These are phyloP conservation scores for Myodes glareolus DNA, from an alignment of 2,113 vertebrate species.

Conservation along the genomic window DNA sequence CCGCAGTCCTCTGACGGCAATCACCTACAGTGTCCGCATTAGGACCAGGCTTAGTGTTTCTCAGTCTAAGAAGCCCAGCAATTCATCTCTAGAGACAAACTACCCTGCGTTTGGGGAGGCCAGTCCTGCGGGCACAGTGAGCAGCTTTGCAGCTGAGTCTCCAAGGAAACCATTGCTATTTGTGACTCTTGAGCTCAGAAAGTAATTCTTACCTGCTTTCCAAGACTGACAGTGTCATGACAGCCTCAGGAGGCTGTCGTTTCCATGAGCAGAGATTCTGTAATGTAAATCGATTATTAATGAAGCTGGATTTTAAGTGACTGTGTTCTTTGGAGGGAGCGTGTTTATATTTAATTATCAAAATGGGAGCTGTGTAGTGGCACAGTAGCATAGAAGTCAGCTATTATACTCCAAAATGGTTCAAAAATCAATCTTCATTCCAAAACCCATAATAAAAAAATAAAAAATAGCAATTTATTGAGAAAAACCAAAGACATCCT, in stretches of 20 bases:
- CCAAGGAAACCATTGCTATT: slow-evolving; percentile 88
- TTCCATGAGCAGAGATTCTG: slow-evolving; percentile 69
- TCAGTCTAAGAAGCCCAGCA: neutral
- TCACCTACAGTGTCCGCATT: neutral
- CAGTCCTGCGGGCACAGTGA: slow-evolving; percentile 45
- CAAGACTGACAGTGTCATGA: slow-evolving; percentile 86
- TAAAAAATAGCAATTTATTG: slow-evolving; percentile 79
- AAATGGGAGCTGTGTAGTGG: slow-evolving; percentile 71
- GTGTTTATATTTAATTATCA: slow-evolving; percentile 83
- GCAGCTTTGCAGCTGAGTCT: slow-evolving; percentile 79
- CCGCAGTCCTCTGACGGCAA: neutral
- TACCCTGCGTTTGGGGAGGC: slow-evolving; percentile 43
- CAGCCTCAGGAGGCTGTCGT: slow-evolving; percentile 81
- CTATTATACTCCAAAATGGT: slow-evolving; percentile 70
- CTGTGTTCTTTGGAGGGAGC: slow-evolving; percentile 67
- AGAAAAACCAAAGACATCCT: slow-evolving; percentile 75
- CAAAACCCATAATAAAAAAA: slow-evolving; percentile 79
- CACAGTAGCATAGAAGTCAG: slow-evolving; percentile 79
- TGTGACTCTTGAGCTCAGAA: slow-evolving; percentile 83
- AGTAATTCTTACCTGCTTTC: slow-evolving; percentile 87
- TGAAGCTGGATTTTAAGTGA: slow-evolving; percentile 86
- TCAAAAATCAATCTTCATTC: slow-evolving; percentile 81
- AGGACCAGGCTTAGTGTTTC: neutral
- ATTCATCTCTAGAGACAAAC: neutral
- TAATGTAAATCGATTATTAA: slow-evolving; percentile 86